Evolutionary conservation across 1,140 invertebrate species (phyloP), one percentile per base, ranked within the genome.

Genomic region (Drosophila kikkawai): DNA sequence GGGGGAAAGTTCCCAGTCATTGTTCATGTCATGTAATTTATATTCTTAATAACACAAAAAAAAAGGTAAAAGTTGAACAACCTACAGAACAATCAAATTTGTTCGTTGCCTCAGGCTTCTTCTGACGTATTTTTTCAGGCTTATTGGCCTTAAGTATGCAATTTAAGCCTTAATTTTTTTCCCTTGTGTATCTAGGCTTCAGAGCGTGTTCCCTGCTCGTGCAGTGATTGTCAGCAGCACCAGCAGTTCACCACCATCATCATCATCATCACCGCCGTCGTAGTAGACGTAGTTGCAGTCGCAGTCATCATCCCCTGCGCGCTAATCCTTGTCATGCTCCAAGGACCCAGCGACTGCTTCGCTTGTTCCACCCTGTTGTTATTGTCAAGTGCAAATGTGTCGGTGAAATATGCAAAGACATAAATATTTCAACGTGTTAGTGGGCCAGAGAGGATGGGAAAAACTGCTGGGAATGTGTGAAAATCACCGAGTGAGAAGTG

Each of bases 311-410:
- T 82, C 59, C 81, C 59, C 73, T 75, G 50, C 68, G 51, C 78
- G 75, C 84, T 87, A 88, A 88, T 88, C 76, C 80, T 65, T 78
- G 83, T 80, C 76, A 47, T 67, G 69, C 51, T 75, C 34, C 57
- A 51, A 42, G 59, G 71, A 66, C 56, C 55, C 32, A 32, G 69
- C 39, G 68, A 48, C 71, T 80, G 69, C 76, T 70, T 63, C 42
- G 34, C 41, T 64, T 79, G 74, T 90, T 75, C 48, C 76, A 71
- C 67, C 65, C 80, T 82, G 74, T 84, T 88, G 81, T 79, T 88
- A 76, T 90, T 90, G 85, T 90, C 85, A 90, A 90, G 79, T 90
- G 81, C 81, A 90, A 90, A 82, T 90, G 85, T 85, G 70, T 76
- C 75, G 69, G 65, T 90, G 83, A 85, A 90, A 90, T 90, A 90